These are phyloP conservation scores for Zaprionus gabonicus DNA, from an alignment of 1,140 invertebrate species.

Conservation along the genomic window DNA sequence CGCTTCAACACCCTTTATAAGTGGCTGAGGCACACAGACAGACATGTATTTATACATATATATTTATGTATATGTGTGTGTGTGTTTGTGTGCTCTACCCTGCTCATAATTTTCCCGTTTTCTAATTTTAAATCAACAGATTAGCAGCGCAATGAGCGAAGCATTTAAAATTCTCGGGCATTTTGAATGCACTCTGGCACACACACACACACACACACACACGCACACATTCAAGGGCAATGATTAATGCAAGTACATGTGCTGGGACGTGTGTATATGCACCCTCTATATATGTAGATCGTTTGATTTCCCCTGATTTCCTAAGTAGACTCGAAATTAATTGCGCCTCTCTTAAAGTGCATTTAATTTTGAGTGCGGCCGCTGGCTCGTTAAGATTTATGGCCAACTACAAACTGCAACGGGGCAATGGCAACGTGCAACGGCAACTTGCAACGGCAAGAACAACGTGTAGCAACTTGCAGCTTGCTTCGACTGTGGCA, in stretches of 20 bases:
- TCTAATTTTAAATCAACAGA: constrained; percentile 77
- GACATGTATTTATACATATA: not conserved
- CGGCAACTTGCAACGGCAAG: constrained; percentile 34
- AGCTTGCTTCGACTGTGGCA: constrained; percentile 1
- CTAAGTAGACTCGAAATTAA: constrained; percentile 64
- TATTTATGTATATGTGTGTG: not conserved
- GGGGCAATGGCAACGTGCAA: constrained; percentile 2
- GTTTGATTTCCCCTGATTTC: constrained; percentile 51
- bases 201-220: not conserved
- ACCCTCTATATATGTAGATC: not conserved
- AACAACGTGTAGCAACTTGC: constrained; percentile 4
- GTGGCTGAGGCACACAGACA: constrained; percentile 48
- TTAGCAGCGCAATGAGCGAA: constrained; percentile 73
- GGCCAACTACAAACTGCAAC: constrained; percentile 22
- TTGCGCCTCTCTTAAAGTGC: constrained; percentile 68
- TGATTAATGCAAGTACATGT: constrained; percentile 63
- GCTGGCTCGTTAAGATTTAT: constrained; percentile 72
- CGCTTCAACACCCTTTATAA: constrained; percentile 65
- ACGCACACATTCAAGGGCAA: constrained; percentile 61
- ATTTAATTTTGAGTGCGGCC: constrained; percentile 69
- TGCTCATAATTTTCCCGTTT: constrained; percentile 63
- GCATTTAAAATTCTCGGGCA: constrained; percentile 67
- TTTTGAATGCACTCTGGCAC: constrained; percentile 33
- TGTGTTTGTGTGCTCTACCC: constrained; percentile 25
- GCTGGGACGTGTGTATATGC: constrained; percentile 18